Conservation (phyloP, 2,113 vertebrate species). For the Cynopterus brachyotis region DNA sequence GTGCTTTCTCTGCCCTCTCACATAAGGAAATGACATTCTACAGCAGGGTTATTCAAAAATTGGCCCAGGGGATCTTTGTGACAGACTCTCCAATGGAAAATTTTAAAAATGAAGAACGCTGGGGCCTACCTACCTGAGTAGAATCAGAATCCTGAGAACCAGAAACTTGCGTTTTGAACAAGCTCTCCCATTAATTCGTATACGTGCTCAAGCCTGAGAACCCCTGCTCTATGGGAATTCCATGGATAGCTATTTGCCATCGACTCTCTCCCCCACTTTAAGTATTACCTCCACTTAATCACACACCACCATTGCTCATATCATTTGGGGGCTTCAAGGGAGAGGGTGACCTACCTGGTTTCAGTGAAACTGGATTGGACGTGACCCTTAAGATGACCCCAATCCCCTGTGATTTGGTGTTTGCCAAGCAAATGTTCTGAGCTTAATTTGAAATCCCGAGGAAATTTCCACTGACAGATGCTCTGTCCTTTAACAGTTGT, state of each 20-base stretch:
- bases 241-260: not conserved
- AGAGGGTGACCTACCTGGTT: not conserved
- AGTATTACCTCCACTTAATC: not conserved
- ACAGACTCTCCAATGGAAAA: not conserved
- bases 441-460: constrained; percentile 61
- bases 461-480: constrained; percentile 43
- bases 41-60: not conserved
- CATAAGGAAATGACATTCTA: not conserved
- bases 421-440: constrained; percentile 61
- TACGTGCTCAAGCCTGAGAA: not conserved
- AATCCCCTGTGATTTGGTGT: constrained; percentile 31
- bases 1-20: not conserved
- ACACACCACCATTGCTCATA: not conserved
- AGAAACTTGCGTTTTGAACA: not conserved
- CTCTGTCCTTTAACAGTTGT: not conserved
- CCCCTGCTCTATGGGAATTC: not conserved
- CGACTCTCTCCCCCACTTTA: not conserved
- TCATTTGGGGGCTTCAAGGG: not conserved
- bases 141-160: not conserved
- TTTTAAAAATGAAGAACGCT: constrained; percentile 17
- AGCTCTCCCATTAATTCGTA: not conserved
- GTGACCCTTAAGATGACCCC: not conserved
- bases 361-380: not conserved
- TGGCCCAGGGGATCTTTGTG: not conserved
- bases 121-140: too few relatives aligned